phyloP scores from a whole-genome alignment of 2,113 vertebrate species.

The Seriola rivoliana region DNA sequence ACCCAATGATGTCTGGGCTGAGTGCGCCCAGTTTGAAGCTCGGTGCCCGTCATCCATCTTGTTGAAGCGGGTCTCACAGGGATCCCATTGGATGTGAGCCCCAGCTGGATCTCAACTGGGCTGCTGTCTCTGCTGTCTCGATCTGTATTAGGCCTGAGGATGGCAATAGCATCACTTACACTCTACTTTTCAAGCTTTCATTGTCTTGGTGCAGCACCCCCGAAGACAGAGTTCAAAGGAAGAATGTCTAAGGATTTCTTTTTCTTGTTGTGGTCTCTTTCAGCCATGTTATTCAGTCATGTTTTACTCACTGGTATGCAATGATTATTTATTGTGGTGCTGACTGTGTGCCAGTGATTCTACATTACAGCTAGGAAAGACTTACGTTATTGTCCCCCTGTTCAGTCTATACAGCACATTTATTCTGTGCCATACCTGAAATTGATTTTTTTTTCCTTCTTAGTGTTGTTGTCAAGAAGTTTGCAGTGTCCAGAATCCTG shows the following conservation, averaged over 20 bases:
- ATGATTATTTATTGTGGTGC: conserved; percentile 2
- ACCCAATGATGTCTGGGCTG: conserved; percentile 82
- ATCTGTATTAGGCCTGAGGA: conserved; percentile 56
- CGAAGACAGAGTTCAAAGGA: background rate
- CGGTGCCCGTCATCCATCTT: conserved; percentile 79
- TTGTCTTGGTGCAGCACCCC: conserved; percentile 28
- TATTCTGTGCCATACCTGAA: conserved; percentile 62
- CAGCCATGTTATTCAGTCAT: background rate
- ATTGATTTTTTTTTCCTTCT: conserved; percentile 61
- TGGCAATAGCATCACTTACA: conserved; percentile 15
- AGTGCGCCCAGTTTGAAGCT: conserved; percentile 77
- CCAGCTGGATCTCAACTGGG: conserved; percentile 68
- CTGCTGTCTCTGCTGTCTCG: conserved; percentile 53
- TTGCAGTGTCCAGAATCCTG: conserved; percentile 55
- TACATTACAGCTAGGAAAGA: conserved; percentile 19
- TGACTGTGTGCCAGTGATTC: conserved; percentile 10
- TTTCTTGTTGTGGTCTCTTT: background rate
- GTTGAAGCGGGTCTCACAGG: conserved; percentile 78
- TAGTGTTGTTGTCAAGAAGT: conserved; percentile 49
- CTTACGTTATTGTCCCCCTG: conserved; percentile 20
- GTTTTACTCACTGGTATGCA: background rate
- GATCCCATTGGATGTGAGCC: conserved; percentile 59
- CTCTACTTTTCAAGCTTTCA: conserved; percentile 21
- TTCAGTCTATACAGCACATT: conserved; percentile 61
- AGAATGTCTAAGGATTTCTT: background rate